Base-by-base conservation (phyloP, 2,797 vertebrate genomes). In the Pempheris klunzingeri region DNA sequence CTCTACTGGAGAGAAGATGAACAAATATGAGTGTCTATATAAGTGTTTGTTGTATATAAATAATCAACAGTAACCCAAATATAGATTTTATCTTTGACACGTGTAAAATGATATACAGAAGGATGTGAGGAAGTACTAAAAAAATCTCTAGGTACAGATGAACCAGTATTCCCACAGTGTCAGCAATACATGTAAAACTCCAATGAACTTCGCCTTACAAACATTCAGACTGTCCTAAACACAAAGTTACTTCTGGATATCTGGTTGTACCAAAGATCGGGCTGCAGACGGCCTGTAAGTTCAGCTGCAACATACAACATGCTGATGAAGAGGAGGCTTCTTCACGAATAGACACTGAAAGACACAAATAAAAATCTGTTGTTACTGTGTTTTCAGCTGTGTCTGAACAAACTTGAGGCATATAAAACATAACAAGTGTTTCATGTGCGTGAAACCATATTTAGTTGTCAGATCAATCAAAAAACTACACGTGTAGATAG, bases 331-430 rank as follows among this genome's bases (percentile, higher is more conserved):
- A 36, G 61, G 18, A 26, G 4, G 22, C 38, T 53, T 77, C 44
- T 44, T 93, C 73, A 91, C 30, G 81, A 84, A 38, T 85, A 84
- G 43, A 76, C 59, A 22, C 90, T 92, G 83, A 76, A 93, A 90
- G 54, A 91, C 63, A 91, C 24, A 71, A 80, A 71, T 34, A 77
- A 53, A 49, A 34, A 63, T 47, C 43, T 36, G 12, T 58, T 43
- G 65, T 38, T 57, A 32, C 2, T 26, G 2, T 34, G 26, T 17
- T 71, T 10, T 58, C 11, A 61, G 58, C n/a, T 41, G 11, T 20
- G 43, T 5, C 1, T 66, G 22, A 44, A 59, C 12, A 61, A 49
- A 47, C 3, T 9, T 30, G 14, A 39, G 24, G 12, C 7, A 13
- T 9, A 13, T 30, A 0, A 70, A 49, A 71, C 9, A 32, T 24